These are phyloP conservation scores for Nipponacmea schrenckii DNA, from an alignment of 2,888 invertebrate species.

Conservation along the genomic window DNA sequence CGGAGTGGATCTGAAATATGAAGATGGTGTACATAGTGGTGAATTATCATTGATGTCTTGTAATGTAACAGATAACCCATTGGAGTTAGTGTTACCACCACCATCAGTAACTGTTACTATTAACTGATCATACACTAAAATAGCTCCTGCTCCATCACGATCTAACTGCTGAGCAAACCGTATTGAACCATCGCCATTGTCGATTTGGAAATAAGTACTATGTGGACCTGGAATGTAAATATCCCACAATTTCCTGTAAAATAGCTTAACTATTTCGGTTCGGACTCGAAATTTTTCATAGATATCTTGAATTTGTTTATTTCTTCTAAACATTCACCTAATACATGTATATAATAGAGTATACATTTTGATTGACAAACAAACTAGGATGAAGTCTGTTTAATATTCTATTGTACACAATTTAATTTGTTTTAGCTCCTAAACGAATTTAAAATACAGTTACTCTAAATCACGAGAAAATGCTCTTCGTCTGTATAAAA, in stretches of 20 bases:
- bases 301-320: no score
- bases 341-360: no score
- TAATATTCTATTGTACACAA: no score
- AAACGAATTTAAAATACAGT: no score
- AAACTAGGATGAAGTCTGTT: no score
- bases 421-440: no score
- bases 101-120: constrained; percentile 9
- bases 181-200: constrained; percentile 16
- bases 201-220: constrained; percentile 14
- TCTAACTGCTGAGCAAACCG: constrained; percentile 7
- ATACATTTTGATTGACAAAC: no score
- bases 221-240: neutral
- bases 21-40: constrained; percentile 30
- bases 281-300: no score
- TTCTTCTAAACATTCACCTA: no score
- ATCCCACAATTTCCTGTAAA: neutral
- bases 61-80: constrained; percentile 34
- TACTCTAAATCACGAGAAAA: no score
- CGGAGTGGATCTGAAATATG: constrained; percentile 21
- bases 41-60: constrained; percentile 41
- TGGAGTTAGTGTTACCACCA: constrained; percentile 15
- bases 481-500: no score
- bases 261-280: no score
- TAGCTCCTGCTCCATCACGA: constrained; percentile 9
- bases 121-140: constrained; percentile 10